phyloP scores from a whole-genome alignment of 1,140 invertebrate species.

The Drosophila arawakana region DNA sequence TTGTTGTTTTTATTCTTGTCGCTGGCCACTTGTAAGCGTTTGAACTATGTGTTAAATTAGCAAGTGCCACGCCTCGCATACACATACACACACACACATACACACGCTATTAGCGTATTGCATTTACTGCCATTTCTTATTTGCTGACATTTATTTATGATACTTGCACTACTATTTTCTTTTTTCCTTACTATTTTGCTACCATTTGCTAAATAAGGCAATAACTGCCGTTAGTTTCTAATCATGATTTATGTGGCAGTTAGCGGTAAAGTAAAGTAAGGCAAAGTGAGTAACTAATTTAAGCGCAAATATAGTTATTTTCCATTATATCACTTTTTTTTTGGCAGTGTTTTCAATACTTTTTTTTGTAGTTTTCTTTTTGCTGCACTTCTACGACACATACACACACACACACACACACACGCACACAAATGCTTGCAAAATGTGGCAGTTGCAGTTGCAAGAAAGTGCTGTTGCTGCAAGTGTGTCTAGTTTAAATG shows the following conservation, averaged over 20 bases:
- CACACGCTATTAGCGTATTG: slow-evolving; percentile 5
- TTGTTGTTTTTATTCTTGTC: slow-evolving; percentile 5
- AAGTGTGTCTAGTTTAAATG: slow-evolving; percentile 5
- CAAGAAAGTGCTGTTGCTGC: slow-evolving; percentile 10
- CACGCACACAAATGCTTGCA: background rate
- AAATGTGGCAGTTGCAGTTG: background rate
- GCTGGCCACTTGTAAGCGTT: slow-evolving; percentile 39
- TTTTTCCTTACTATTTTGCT: background rate
- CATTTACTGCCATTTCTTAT: slow-evolving; percentile 4
- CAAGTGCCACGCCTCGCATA: slow-evolving; percentile 39
- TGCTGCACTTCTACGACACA: background rate
- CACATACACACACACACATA: background rate
- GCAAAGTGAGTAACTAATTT: too few species aligned
- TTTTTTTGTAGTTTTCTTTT: background rate
- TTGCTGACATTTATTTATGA: background rate
- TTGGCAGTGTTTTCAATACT: background rate
- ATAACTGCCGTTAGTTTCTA: slow-evolving; percentile 7
- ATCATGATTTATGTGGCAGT: slow-evolving; percentile 1
- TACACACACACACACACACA: background rate
- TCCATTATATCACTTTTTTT: background rate
- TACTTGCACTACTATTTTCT: too few species aligned
- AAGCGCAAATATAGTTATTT: background rate
- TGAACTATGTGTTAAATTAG: slow-evolving; percentile 24
- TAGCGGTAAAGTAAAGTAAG: background rate
- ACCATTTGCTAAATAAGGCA: slow-evolving; percentile 13